phyloP scores from a whole-genome alignment of 1,140 invertebrate species.

The Anadara kagoshimensis region DNA sequence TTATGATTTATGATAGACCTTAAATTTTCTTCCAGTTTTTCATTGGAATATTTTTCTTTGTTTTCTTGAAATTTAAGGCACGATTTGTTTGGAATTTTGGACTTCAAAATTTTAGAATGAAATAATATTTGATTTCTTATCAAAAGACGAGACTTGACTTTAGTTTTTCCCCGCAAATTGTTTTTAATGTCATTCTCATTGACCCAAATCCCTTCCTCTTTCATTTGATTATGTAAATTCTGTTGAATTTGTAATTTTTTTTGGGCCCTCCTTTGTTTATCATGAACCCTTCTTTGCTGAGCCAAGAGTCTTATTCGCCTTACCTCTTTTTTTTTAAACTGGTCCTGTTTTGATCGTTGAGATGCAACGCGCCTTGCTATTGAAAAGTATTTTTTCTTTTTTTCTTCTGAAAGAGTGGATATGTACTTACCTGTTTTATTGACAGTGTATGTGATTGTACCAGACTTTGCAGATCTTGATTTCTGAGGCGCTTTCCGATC shows the following conservation, averaged over 20 bases:
- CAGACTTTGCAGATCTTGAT: not conserved
- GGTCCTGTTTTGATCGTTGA: not conserved
- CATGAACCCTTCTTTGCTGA: too few relatives aligned
- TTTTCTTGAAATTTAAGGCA: not conserved
- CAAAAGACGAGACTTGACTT: not conserved
- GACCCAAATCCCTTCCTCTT: conserved; percentile 6
- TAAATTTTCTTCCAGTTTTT: not conserved
- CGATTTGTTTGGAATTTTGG: not conserved
- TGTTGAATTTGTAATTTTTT: too few relatives aligned
- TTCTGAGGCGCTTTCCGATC: not conserved
- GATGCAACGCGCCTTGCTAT: not conserved
- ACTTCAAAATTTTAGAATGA: conserved; percentile 1
- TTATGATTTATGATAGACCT: not conserved
- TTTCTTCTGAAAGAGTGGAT: not conserved
- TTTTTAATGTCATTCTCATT: not conserved
- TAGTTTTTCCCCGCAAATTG: not conserved
- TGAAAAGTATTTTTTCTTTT: not conserved
- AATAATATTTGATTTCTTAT: conserved; percentile 2
- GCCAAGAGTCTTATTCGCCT: not conserved
- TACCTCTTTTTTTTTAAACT: not conserved
- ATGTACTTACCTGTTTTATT: not conserved
- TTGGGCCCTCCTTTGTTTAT: too few relatives aligned
- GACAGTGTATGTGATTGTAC: not conserved
- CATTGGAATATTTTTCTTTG: not conserved
- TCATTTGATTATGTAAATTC: too few relatives aligned